A percentile compares a stretch with the other conserved stretches of the same genome.
Evolutionary conservation across 35 echinoderm and acorn worm species (phyloP).

Genomic region (Ptychodera flava): DNA sequence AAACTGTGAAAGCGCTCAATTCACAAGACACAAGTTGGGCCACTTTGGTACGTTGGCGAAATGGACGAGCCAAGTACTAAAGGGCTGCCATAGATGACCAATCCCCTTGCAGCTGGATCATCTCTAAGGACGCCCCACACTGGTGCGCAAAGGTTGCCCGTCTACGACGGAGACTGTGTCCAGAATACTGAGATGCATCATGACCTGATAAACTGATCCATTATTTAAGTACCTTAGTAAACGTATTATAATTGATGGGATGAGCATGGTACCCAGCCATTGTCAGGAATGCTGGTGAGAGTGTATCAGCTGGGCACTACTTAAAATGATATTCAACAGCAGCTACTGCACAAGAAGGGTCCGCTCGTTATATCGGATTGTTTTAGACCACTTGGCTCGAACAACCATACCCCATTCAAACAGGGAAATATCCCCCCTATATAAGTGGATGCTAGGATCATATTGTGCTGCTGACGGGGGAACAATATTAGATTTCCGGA

Average conservation of each 20-base stretch:
- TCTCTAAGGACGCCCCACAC: neutral
- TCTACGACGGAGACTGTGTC: neutral
- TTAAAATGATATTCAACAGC: neutral
- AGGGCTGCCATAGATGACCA: neutral
- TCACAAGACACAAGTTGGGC: too few species aligned
- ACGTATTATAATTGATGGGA: neutral
- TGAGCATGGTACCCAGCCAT: neutral
- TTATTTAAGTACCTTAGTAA: neutral
- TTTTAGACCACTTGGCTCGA: neutral
- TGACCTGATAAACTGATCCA: neutral
- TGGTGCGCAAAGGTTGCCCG: neutral
- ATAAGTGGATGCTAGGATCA: neutral
- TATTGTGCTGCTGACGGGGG: neutral
- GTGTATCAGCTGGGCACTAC: neutral
- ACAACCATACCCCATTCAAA: neutral
- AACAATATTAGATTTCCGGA: neutral
- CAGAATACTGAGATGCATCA: neutral
- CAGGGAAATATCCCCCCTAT: neutral
- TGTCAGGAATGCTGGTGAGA: neutral
- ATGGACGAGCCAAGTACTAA: neutral
- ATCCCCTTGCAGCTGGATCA: neutral
- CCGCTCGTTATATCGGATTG: neutral
- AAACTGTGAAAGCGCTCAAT: too few species aligned
- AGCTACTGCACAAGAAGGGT: neutral
- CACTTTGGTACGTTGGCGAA: neutral